Conservation (phyloP, 2,113 vertebrate genomes). For the Dolichotis patagonum region DNA sequence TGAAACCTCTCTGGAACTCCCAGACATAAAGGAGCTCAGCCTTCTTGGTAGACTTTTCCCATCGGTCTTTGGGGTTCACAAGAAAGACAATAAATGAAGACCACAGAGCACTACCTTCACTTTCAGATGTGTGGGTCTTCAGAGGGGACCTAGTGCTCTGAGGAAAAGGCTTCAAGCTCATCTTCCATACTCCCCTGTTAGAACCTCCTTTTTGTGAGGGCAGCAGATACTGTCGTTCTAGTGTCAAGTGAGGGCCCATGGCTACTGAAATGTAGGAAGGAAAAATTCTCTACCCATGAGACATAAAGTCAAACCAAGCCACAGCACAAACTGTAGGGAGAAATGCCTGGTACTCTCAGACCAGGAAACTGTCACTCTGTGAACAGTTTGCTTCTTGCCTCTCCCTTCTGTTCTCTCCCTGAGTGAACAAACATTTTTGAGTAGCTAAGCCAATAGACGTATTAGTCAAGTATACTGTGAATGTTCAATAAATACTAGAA, state of each 20-base stretch:
- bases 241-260: not conserved
- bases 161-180: constrained; percentile 36
- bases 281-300: not conserved
- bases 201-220: not conserved
- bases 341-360: not conserved
- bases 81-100: not conserved
- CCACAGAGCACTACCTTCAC: not conserved
- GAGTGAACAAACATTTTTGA: not conserved
- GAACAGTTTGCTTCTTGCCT: not conserved
- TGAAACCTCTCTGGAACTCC: not conserved
- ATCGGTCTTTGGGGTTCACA: not conserved
- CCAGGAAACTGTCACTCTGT: not conserved
- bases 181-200: not conserved
- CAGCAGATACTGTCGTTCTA: not conserved
- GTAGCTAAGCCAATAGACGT: not conserved
- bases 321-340: not conserved
- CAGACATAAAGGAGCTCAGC: not conserved
- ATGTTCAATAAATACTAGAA: not conserved
- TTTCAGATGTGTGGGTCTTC: accelerated
- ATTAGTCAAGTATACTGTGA: not conserved
- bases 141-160: not conserved
- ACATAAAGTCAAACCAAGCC: not conserved
- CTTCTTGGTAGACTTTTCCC: not conserved
- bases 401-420: not conserved
- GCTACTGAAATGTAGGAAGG: not conserved